These are phyloP conservation scores for Smittia aterrima DNA, from an alignment of 2,888 invertebrate genomes.

Conservation along the genomic window DNA sequence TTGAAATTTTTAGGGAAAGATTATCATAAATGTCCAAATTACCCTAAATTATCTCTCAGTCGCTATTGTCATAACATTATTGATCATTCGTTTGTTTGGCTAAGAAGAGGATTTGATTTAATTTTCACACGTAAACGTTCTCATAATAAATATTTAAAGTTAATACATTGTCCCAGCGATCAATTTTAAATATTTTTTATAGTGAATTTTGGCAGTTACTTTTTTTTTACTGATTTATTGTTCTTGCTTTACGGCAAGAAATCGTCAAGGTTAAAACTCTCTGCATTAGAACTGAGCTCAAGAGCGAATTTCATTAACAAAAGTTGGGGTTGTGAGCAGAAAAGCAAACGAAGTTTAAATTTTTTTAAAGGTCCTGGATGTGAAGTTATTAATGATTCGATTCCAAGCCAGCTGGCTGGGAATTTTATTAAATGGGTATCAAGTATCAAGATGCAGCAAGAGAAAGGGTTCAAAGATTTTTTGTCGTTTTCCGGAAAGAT, in stretches of 20 bases:
- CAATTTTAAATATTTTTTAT: slow-evolving; percentile 1
- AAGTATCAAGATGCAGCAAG: slow-evolving; percentile 32
- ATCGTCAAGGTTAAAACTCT: slow-evolving; percentile 3
- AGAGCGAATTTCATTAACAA: neutral
- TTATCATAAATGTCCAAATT: neutral
- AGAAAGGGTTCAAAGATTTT: slow-evolving; percentile 39
- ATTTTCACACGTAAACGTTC: neutral
- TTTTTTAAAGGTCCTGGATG: slow-evolving; percentile 21
- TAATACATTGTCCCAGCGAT: neutral
- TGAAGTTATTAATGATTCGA: slow-evolving; percentile 34
- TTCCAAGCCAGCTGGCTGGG: slow-evolving; percentile 16
- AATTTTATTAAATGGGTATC: slow-evolving; percentile 31
- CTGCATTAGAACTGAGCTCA: neutral
- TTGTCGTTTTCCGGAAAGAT: slow-evolving; percentile 32
- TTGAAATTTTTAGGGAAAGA: neutral
- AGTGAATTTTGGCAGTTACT: neutral
- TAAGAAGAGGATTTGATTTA: neutral
- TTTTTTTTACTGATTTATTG: neutral
- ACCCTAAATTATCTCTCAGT: slow-evolving; percentile 3
- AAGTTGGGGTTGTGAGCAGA: slow-evolving; percentile 21
- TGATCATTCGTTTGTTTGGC: neutral
- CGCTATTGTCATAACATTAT: slow-evolving; percentile 6
- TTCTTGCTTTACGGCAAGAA: neutral
- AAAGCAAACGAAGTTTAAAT: neutral
- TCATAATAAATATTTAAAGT: neutral